Evolutionary conservation across 2,888 invertebrate genomes (phyloP).

Genomic region (Aleiodes leptofemur): DNA sequence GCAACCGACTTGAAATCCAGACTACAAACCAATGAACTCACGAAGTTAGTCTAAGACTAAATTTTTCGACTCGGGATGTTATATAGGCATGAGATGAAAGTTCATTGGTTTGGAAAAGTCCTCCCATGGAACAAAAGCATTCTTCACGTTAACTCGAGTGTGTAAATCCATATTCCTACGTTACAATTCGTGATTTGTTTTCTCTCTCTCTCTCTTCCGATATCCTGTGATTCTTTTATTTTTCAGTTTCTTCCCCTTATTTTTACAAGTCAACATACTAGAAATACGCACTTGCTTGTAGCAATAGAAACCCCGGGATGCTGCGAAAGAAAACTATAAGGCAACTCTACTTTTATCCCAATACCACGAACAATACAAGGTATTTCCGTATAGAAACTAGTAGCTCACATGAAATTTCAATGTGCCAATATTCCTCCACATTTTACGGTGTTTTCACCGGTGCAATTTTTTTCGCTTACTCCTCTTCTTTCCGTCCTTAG

Average conservation of each 20-base stretch:
- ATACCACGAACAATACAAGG: constrained; percentile 48
- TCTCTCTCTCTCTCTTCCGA: neutral
- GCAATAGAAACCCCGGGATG: too few relatives aligned
- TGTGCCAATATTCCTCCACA: constrained; percentile 62
- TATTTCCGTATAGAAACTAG: constrained; percentile 63
- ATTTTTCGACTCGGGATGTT: too few relatives aligned
- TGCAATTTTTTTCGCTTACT: constrained; percentile 51
- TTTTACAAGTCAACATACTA: too few relatives aligned
- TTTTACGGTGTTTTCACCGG: constrained; percentile 48
- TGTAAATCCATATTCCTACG: constrained; percentile 29
- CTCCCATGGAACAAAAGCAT: constrained; percentile 36
- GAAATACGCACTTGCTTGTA: neutral
- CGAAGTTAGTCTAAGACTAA: too few relatives aligned
- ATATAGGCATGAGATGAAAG: constrained; percentile 20
- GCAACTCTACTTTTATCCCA: neutral
- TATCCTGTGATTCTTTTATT: neutral
- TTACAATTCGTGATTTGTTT: neutral
- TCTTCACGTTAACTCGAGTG: constrained; percentile 37
- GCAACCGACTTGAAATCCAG: too few relatives aligned
- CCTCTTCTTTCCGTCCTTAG: constrained; percentile 17
- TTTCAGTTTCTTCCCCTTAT: neutral
- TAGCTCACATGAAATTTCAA: constrained; percentile 60
- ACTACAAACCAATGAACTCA: too few relatives aligned
- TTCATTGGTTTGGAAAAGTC: constrained; percentile 33
- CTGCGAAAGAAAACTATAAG: neutral